These are phyloP conservation scores for Peromyscus leucopus DNA, from an alignment of 2,113 vertebrate species.

Conservation along the genomic window DNA sequence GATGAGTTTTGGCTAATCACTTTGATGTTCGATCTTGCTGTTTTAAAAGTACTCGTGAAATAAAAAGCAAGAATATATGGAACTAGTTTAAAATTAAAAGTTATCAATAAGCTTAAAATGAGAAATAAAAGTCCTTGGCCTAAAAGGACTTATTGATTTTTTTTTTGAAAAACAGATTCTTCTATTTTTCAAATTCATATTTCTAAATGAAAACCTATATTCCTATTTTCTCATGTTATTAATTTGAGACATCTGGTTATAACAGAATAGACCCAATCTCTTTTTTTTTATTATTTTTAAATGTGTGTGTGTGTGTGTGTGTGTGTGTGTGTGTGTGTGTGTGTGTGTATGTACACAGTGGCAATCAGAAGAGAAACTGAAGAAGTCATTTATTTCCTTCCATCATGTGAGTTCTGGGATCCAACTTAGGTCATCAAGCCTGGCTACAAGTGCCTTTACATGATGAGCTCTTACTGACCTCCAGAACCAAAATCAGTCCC, in stretches of 20 bases:
- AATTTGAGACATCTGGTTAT: constrained; percentile 35
- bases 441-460: background rate
- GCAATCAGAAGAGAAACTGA: background rate
- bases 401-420: background rate
- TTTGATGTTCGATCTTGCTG: background rate
- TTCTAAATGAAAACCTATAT: constrained; percentile 17
- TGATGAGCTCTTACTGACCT: background rate
- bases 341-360: rapidly evolving
- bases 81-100: constrained; percentile 46
- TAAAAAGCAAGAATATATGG: background rate
- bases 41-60: constrained; percentile 38
- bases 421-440: background rate
- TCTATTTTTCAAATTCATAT: background rate
- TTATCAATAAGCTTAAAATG: constrained; percentile 33
- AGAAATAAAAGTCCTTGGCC: constrained; percentile 15
- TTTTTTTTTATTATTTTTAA: constrained; percentile 9
- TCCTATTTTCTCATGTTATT: constrained; percentile 47
- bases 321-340: background rate
- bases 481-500: background rate
- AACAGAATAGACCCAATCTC: background rate
- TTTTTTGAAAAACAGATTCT: background rate
- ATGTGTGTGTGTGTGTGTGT: background rate
- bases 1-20: background rate
- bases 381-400: background rate
- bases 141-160: background rate